Evolutionary conservation across 2,113 vertebrate genomes (phyloP), one percentile per base, ranked within the genome.

Genomic region (Triplophysa siluroides): DNA sequence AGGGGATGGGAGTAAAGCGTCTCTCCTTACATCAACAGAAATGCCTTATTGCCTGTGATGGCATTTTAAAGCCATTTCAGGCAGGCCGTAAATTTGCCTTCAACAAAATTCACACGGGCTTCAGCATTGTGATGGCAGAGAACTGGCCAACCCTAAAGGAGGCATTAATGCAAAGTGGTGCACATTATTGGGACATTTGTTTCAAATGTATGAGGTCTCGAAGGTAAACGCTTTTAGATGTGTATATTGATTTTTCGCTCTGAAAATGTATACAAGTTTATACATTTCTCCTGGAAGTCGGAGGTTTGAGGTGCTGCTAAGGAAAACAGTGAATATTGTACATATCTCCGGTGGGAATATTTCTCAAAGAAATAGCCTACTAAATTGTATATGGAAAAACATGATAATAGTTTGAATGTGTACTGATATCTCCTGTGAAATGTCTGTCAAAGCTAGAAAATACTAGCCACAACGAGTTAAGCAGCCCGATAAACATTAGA

Each of bases 161-260:
- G 61, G 52, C 26, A 65, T 65, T 50, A 33, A 65, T 77, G 75
- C 45, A 21, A 45, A 65, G 50, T 38, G 41, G 58, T 47, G 73
- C 73, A 75, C 58, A 26, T 75, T 50, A 63, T 63, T 75, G 11
- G 56, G 60, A 54, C 29, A 45, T 65, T 77, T 77, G 61, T 77
- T 77, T 77, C 43, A 77, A 45, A 54, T 13, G 11, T 10, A 21
- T 47, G 23, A 29, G 73, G 73, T 76, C 73, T 63, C n/a, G 8
- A 76, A 76, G 60, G 73, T 76, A 62, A 76, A 76, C 26, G 73
- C 73, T 76, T 73, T 73, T 5, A 60, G 54, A 73, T 73, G 26
- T 4, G 41, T 76, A 47, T n/a, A 76, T 63, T 63, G 73, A 76
- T 63, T 76, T 50, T 26, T 23, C 60, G n/a, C 73, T 64, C 26